phyloP scores from a whole-genome alignment of 2,888 invertebrate species.

The Acanthosoma haemorrhoidale region DNA sequence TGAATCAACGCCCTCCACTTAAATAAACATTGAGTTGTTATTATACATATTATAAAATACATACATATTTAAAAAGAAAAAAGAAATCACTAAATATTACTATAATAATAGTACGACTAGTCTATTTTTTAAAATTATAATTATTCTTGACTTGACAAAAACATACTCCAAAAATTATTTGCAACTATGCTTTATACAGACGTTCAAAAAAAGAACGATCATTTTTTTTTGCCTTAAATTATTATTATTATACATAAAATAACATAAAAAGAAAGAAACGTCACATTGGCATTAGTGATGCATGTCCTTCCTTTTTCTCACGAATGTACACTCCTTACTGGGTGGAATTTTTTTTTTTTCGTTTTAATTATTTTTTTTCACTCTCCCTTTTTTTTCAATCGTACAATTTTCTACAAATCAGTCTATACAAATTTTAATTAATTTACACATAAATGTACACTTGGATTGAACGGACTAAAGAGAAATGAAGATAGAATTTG shows the following conservation, averaged over 20 bases:
- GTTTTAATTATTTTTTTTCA: conserved; percentile 21
- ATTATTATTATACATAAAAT: conserved; percentile 4
- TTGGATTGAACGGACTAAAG: conserved; percentile 21
- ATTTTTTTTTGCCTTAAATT: not conserved
- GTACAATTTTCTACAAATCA: conserved; percentile 26
- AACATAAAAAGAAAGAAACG: conserved; percentile 3
- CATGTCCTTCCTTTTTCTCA: not conserved
- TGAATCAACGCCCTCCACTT: not conserved
- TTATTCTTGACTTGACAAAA: conserved; percentile 23
- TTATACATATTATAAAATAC: conserved; percentile 10
- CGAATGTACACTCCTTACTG: not conserved
- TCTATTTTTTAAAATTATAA: conserved; percentile 28
- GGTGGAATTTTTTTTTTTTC: not conserved
- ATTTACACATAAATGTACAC: conserved; percentile 27
- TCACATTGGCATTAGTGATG: not conserved
- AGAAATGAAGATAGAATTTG: conserved; percentile 19
- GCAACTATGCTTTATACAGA: conserved; percentile 18
- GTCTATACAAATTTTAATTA: conserved; percentile 29
- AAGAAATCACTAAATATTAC: conserved; percentile 18
- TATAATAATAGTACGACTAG: conserved; percentile 31
- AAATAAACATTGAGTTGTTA: not conserved
- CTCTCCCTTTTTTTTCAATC: not conserved
- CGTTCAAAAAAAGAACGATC: conserved; percentile 4
- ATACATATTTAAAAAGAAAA: not conserved
- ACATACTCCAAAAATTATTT: not conserved